These are phyloP conservation scores for Orthonychiurus folsomi DNA, from an alignment of 2,888 invertebrate species.

Conservation along the genomic window DNA sequence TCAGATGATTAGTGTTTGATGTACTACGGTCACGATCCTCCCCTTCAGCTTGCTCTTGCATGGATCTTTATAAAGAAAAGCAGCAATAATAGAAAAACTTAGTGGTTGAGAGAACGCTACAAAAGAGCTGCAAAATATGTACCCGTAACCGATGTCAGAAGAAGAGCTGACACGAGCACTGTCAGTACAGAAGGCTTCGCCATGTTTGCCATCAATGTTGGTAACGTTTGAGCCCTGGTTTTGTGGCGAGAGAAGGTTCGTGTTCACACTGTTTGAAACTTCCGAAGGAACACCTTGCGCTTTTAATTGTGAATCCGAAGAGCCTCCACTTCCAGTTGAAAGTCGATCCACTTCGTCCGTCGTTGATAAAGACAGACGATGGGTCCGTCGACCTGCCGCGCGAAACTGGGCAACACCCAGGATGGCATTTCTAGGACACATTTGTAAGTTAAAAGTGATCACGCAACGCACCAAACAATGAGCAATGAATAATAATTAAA, in stretches of 20 bases:
- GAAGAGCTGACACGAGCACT: slow-evolving; percentile 38
- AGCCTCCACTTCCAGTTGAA: slow-evolving; percentile 38
- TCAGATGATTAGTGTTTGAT: not conserved
- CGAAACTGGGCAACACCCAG: slow-evolving; percentile 82
- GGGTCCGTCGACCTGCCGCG: slow-evolving; percentile 55
- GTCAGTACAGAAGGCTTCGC: no score
- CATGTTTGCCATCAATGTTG: not conserved
- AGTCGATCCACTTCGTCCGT: slow-evolving; percentile 40
- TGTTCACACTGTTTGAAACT: no score
- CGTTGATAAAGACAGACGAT: slow-evolving; percentile 30
- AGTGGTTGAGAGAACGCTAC: no score
- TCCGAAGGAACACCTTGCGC: no score
- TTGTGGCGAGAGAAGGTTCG: not conserved
- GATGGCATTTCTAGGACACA: slow-evolving; percentile 61
- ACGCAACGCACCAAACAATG: no score
- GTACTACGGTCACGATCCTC: no score
- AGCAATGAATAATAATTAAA: no score
- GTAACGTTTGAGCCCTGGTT: not conserved
- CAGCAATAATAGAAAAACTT: no score
- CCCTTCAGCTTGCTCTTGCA: slow-evolving; percentile 31
- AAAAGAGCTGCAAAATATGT: no score
- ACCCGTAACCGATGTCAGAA: slow-evolving; percentile 48
- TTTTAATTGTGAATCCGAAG: slow-evolving; percentile 21
- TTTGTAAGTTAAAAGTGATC: no score
- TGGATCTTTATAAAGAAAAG: no score